These are phyloP conservation scores for Turritopsis dohrnii DNA, from an alignment of 30 jellyfish, hydroid and myxozoan genomes.

Conservation along the genomic window DNA sequence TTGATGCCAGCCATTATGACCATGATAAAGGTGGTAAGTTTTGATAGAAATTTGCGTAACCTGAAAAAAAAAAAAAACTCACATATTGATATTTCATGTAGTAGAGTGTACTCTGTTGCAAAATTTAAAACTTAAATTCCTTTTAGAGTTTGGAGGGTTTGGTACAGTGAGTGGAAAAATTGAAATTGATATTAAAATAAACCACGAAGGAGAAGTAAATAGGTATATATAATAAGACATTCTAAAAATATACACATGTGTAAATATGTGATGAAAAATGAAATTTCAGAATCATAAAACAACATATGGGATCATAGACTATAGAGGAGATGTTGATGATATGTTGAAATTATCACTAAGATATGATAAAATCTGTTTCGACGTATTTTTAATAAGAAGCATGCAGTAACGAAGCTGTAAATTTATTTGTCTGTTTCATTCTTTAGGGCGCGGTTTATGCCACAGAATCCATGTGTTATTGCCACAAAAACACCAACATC, in stretches of 20 bases:
- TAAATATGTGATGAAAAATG: no score
- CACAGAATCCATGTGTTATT: conserved; percentile 98
- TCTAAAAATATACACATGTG: no score
- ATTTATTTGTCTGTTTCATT: background rate
- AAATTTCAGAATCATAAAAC: no score
- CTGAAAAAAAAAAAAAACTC: background rate
- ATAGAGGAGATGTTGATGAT: no score
- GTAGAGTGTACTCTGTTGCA: background rate
- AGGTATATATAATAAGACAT: conserved; percentile 56
- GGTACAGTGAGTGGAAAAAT: conserved; percentile 96
- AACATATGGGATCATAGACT: no score
- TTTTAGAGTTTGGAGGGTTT: conserved; percentile 96
- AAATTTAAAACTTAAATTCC: background rate
- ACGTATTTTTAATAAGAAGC: no score
- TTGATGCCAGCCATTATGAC: conserved; percentile 94
- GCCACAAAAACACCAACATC: conserved; percentile 99
- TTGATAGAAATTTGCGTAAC: background rate
- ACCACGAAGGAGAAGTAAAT: conserved; percentile 99
- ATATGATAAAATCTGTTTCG: no score
- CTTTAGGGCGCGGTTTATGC: conserved; percentile 98
- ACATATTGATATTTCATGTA: background rate
- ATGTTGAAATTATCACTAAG: no score
- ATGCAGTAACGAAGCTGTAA: no score
- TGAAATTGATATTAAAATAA: conserved; percentile 87
- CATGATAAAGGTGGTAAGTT: conserved; percentile 85